These are phyloP conservation scores for Eupeodes latifasciatus DNA, from an alignment of 2,888 invertebrate species.

Conservation along the genomic window DNA sequence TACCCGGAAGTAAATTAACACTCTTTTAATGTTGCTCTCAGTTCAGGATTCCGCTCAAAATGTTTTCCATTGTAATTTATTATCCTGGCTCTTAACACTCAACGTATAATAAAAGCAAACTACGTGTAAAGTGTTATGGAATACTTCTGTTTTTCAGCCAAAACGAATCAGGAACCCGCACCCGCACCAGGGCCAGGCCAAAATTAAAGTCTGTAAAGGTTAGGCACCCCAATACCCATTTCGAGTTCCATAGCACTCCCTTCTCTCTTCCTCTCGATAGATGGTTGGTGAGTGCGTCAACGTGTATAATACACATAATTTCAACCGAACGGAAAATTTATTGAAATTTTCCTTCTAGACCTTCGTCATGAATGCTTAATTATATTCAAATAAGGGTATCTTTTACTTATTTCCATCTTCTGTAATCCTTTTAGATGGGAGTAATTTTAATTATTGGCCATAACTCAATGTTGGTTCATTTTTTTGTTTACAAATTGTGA, in stretches of 20 bases:
- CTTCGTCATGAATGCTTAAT: conserved; percentile 72
- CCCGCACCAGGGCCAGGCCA: neutral
- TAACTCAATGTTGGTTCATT: conserved; percentile 50
- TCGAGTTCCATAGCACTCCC: neutral
- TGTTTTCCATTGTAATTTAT: conserved; percentile 70
- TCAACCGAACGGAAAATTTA: conserved; percentile 68
- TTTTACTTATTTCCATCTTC: neutral
- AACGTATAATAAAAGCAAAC: conserved; percentile 63
- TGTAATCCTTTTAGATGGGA: conserved; percentile 44
- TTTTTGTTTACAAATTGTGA: neutral
- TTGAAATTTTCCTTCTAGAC: conserved; percentile 67
- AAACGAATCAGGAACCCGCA: neutral
- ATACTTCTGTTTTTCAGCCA: conserved; percentile 57
- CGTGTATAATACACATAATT: conserved; percentile 64
- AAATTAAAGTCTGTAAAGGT: no score
- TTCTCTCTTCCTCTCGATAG: no score
- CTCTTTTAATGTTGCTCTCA: conserved; percentile 41
- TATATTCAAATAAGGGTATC: conserved; percentile 68
- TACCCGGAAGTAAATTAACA: conserved; percentile 68
- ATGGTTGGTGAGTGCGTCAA: conserved; percentile 32
- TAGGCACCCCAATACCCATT: no score
- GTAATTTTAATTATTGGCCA: conserved; percentile 62
- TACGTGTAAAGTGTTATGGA: conserved; percentile 69
- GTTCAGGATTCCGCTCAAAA: conserved; percentile 53
- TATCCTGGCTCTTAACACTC: conserved; percentile 43